A percentile compares a stretch with the other conserved stretches of the same genome.
These are phyloP conservation scores for Peromyscus attwateri DNA, from an alignment of 2,797 vertebrate genomes.

Conservation along the genomic window DNA sequence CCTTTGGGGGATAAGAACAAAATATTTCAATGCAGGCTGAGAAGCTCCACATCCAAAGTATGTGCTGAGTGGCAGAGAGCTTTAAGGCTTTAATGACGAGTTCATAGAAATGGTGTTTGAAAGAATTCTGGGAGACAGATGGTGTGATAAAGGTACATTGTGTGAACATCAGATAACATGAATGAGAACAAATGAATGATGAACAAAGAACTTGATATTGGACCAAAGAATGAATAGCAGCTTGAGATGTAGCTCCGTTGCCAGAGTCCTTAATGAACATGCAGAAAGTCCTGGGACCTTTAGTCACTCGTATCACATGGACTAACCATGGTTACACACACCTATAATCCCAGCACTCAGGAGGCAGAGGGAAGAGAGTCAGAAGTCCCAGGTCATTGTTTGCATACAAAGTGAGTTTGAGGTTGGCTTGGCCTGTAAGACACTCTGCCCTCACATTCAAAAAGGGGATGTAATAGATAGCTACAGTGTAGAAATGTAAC, in stretches of 20 bases:
- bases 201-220: neutral
- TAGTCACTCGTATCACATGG: neutral
- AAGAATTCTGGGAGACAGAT: neutral
- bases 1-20: conserved; percentile 61
- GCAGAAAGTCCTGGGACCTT: neutral
- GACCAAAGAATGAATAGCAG: neutral
- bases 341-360: neutral
- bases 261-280: neutral
- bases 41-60: neutral
- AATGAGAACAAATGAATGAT: neutral
- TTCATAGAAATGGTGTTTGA: neutral
- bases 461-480: neutral
- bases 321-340: neutral
- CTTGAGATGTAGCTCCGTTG: neutral
- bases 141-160: neutral
- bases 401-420: neutral
- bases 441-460: neutral
- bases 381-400: neutral
- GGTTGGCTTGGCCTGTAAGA: neutral
- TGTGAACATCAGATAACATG: neutral
- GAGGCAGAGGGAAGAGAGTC: neutral
- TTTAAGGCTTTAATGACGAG: conserved; percentile 13
- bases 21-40: neutral
- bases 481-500: neutral
- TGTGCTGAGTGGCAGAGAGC: neutral